Percentiles rank a stretch among this genome's conserved stretches.
phyloP scores from a whole-genome alignment of 2,797 vertebrate genomes.

The Brachyrhaphis roseni region DNA sequence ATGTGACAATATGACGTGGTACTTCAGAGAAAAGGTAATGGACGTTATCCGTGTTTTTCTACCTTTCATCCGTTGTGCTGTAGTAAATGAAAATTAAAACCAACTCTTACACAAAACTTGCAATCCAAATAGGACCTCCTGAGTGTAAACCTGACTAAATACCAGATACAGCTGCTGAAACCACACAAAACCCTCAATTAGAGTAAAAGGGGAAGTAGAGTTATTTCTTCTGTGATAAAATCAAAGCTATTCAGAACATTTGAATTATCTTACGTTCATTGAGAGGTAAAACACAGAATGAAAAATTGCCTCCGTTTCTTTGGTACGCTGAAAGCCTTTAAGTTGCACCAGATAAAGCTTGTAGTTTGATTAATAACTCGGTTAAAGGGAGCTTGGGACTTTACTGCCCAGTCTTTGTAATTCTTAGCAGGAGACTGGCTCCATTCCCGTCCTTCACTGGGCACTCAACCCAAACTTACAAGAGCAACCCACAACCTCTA shows the following conservation, averaged over 20 bases:
- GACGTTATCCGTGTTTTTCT: not conserved
- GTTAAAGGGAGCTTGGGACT: slow-evolving; percentile 33
- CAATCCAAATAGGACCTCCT: not conserved
- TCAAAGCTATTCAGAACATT: not conserved
- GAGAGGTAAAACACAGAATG: not conserved
- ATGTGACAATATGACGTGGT: not conserved
- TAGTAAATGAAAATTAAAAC: not conserved
- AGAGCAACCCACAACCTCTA: slow-evolving; percentile 57
- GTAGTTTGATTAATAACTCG: slow-evolving; percentile 8
- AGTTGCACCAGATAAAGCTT: slow-evolving; percentile 1
- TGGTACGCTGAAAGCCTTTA: not conserved
- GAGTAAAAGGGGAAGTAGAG: not conserved
- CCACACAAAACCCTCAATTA: not conserved
- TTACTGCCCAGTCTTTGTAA: slow-evolving; percentile 51
- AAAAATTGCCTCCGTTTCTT: not conserved
- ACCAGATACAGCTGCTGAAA: not conserved
- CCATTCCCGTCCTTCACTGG: slow-evolving; percentile 56
- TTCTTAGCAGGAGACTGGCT: slow-evolving; percentile 62
- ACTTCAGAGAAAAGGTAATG: not conserved
- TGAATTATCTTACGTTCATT: not conserved
- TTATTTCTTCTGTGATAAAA: not conserved
- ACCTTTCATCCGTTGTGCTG: not conserved
- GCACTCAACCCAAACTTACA: slow-evolving; percentile 64
- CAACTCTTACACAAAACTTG: not conserved
- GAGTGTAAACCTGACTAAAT: not conserved